Conservation (phyloP, 1,140 invertebrate genomes). For the Cotesia glomerata region DNA sequence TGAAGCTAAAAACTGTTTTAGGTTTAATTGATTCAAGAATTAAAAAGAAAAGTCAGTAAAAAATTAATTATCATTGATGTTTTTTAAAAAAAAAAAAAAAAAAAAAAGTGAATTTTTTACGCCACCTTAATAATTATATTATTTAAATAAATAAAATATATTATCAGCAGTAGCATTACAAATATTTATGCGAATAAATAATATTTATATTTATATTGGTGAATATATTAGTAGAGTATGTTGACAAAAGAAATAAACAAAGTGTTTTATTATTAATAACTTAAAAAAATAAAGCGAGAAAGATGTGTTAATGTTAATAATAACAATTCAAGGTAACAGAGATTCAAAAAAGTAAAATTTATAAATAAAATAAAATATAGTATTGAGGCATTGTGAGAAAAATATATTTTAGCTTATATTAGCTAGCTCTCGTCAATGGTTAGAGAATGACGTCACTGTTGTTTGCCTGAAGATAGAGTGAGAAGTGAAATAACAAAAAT, state of each 20-base stretch:
- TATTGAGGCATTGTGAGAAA: background rate
- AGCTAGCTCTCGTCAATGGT: background rate
- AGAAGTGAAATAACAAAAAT: background rate
- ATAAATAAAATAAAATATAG: background rate
- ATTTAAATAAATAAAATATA: no score
- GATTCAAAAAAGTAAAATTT: slow-evolving; percentile 25
- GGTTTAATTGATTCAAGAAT: no score
- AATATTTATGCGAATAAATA: no score
- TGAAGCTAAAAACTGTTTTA: no score
- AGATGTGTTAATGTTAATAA: slow-evolving; percentile 4
- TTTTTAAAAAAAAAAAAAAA: no score
- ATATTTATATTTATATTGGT: background rate
- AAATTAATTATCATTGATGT: no score
- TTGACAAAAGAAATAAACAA: background rate
- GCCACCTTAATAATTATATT: no score
- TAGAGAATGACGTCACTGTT: background rate
- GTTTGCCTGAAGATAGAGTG: background rate
- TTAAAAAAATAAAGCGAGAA: background rate
- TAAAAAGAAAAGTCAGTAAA: no score
- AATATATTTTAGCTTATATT: background rate
- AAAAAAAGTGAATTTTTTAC: no score
- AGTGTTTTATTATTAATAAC: background rate
- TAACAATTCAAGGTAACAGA: slow-evolving; percentile 22
- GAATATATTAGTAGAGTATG: background rate
- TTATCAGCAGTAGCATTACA: no score